A percentile compares a stretch with the other conserved stretches of the same genome.
Conservation (phyloP, 2,888 invertebrate species). For the Osedax fenrisi region DNA sequence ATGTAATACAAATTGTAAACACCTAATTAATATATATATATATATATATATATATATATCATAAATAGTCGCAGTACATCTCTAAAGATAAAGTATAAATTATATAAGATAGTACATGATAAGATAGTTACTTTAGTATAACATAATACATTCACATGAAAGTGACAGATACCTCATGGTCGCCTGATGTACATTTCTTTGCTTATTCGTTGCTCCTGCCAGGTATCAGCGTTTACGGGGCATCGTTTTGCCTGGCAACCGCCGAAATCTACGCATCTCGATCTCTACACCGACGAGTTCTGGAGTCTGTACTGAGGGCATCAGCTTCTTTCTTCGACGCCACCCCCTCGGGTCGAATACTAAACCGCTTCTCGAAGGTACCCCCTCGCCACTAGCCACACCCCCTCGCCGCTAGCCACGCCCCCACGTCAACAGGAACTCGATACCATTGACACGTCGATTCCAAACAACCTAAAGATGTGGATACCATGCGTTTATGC, state of each 20-base stretch:
- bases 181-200: too few species aligned
- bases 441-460: slow-evolving; percentile 34
- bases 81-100: too few species aligned
- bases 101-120: too few species aligned
- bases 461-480: slow-evolving; percentile 33
- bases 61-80: too few species aligned
- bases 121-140: too few species aligned
- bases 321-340: slow-evolving; percentile 52
- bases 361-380: slow-evolving; percentile 43
- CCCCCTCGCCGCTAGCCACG: background rate
- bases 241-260: slow-evolving; percentile 37
- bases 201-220: too few species aligned
- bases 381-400: background rate
- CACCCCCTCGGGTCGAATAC: slow-evolving; percentile 50
- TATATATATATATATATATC: too few species aligned
- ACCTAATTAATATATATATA: too few species aligned
- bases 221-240: background rate
- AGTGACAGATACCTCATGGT: too few species aligned
- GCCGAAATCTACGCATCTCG: slow-evolving; percentile 47
- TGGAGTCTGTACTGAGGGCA: slow-evolving; percentile 43
- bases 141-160: too few species aligned
- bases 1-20: too few species aligned
- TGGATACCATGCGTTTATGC: slow-evolving; percentile 35
- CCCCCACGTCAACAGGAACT: slow-evolving; percentile 29
- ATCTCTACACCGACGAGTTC: slow-evolving; percentile 43